Evolutionary conservation across 2,888 invertebrate genomes (phyloP).

Genomic region (Dorcus hopei): DNA sequence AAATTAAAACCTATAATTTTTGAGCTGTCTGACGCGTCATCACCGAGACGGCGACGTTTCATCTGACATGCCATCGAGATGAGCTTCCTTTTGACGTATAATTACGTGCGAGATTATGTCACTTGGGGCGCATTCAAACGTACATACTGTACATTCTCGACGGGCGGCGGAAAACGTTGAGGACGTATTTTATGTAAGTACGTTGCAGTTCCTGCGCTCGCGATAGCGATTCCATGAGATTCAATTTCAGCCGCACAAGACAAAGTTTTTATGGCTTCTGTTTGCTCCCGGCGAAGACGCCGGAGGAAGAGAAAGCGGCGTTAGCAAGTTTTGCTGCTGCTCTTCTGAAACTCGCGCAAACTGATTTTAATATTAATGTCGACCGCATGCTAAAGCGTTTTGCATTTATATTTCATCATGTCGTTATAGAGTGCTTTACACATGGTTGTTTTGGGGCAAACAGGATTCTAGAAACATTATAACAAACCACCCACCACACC

Average conservation of each 20-base stretch:
- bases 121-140: background rate
- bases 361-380: background rate
- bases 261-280: background rate
- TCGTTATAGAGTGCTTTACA: too few relatives aligned
- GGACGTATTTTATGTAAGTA: background rate
- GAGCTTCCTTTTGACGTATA: background rate
- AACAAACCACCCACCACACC: too few relatives aligned
- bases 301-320: background rate
- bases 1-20: conserved; percentile 14
- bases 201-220: background rate
- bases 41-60: background rate
- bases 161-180: background rate
- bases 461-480: too few relatives aligned
- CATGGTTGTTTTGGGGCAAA: too few relatives aligned
- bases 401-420: too few relatives aligned
- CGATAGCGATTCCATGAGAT: background rate
- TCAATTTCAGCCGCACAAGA: background rate
- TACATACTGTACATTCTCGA: background rate
- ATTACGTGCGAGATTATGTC: background rate
- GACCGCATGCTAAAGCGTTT: background rate
- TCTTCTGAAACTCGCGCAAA: background rate
- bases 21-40: background rate
- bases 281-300: background rate
- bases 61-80: background rate
- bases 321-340: background rate